Base-by-base conservation (phyloP, 2,888 invertebrate genomes). In the Plebejus argus region DNA sequence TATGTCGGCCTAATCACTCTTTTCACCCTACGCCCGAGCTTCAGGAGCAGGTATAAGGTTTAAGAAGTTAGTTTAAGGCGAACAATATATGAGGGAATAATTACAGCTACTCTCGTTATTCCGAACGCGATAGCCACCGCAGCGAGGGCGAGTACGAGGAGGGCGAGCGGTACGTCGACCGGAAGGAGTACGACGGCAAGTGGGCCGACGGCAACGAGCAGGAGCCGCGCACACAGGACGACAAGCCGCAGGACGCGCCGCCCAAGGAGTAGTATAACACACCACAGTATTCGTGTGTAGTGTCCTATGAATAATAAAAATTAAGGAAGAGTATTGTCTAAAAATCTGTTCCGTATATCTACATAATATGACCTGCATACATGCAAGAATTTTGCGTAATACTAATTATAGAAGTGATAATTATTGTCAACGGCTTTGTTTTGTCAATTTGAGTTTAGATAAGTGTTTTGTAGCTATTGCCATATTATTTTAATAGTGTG, bases 151-250 rank as follows among this genome's bases (percentile, higher is more conserved):
- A 94, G 82, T 94, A 94, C 81, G 94, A 94, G 85, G 94, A 94
- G 83, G 93, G 66, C 18, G 66, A 93, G 80, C 89, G 94, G 82
- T 95, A 93, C 86, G 95, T 95, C 79, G 95, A 95, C 86, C 90
- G 96, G 76, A 96, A 96, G 86, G 95, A 95, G 81, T 96, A 95
- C 83, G 96, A 95, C 82, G 96, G 96, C 5, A 96, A 96, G 85
- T 96, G 96, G 95, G 95, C 95, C 0, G 95, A 95, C 78, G 95
- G 95, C 53, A 95, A 95, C 78, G 95, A 94, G 78, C 92, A 93
- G 0, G 93, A 92, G 58, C 84, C 91, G 58, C 85, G 90, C 76
- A 79, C 85, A 10, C 87, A 88, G 79, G 92, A 92, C 75, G 91
- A 93, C 45, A 91, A 92, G 79, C 89, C 91, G 6, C 85, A 88